Evolutionary conservation across 2,888 invertebrate species (phyloP).

Genomic region (Agrotis clavis): DNA sequence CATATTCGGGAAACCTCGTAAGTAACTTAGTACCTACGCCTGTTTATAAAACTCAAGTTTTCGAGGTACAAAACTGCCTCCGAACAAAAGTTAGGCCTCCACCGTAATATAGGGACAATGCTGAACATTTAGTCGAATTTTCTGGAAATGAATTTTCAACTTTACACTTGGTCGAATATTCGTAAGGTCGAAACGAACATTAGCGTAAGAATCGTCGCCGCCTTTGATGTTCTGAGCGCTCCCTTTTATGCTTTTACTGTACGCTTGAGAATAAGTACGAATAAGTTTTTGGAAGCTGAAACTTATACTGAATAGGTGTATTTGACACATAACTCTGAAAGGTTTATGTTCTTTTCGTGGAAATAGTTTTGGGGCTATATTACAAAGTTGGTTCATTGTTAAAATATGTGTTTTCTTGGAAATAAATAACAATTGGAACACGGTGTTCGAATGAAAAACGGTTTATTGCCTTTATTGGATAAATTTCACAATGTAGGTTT

Average conservation of each 20-base stretch:
- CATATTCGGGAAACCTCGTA: constrained; percentile 33
- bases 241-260: constrained; percentile 43
- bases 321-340: constrained; percentile 14
- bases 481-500: too few relatives aligned
- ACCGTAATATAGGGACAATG: constrained; percentile 61
- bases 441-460: neutral
- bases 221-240: constrained; percentile 57
- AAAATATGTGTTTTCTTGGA: neutral
- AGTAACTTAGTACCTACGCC: constrained; percentile 33
- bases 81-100: constrained; percentile 50
- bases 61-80: constrained; percentile 41
- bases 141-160: constrained; percentile 66
- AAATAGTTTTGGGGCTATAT: neutral
- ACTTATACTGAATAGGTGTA: constrained; percentile 30
- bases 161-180: constrained; percentile 67
- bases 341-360: neutral
- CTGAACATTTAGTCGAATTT: constrained; percentile 64
- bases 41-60: constrained; percentile 51
- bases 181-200: constrained; percentile 62
- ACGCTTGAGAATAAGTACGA: constrained; percentile 43
- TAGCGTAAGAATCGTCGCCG: constrained; percentile 61
- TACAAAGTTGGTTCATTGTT: neutral
- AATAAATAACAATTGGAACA: neutral
- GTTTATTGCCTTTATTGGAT: neutral
- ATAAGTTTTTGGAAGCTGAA: constrained; percentile 39